A percentile compares a stretch with the other conserved stretches of the same genome.
Evolutionary conservation across 2,797 vertebrate genomes (phyloP).

Genomic region (Eulemur rubriventer): DNA sequence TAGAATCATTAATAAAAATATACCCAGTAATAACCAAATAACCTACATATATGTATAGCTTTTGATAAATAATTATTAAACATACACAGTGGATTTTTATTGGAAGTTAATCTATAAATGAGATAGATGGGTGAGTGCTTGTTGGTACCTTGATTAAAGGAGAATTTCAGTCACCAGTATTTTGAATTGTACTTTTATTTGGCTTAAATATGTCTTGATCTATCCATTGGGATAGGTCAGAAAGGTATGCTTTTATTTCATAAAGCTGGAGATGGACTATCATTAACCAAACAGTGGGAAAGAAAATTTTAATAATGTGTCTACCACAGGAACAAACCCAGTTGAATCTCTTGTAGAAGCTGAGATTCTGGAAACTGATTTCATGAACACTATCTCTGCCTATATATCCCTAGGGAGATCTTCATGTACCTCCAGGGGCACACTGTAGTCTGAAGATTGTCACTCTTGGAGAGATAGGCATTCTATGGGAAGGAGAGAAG

Average conservation of each 20-base stretch:
- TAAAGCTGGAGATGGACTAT: not conserved
- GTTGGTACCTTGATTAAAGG: slow-evolving; percentile 28
- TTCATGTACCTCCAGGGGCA: not conserved
- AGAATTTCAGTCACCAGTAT: not conserved
- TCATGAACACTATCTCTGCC: not conserved
- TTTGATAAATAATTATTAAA: slow-evolving; percentile 32
- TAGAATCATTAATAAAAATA: slow-evolving; percentile 7
- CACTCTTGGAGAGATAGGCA: not conserved
- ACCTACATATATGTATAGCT: not conserved
- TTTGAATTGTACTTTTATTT: slow-evolving; percentile 25
- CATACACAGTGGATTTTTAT: not conserved
- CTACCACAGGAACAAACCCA: not conserved
- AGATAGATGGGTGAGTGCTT: not conserved
- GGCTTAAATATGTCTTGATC: not conserved
- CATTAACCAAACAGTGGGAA: not conserved
- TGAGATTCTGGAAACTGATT: not conserved
- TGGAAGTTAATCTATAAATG: not conserved
- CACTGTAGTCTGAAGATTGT: not conserved
- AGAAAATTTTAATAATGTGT: not conserved
- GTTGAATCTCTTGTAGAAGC: not conserved
- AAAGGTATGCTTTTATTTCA: not conserved
- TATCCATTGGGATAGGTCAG: not conserved
- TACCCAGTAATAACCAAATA: not conserved
- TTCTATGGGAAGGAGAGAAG: not conserved
- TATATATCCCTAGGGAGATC: not conserved